Conservation (phyloP, 2,888 invertebrate genomes). For the Megastigmus dorsalis region DNA sequence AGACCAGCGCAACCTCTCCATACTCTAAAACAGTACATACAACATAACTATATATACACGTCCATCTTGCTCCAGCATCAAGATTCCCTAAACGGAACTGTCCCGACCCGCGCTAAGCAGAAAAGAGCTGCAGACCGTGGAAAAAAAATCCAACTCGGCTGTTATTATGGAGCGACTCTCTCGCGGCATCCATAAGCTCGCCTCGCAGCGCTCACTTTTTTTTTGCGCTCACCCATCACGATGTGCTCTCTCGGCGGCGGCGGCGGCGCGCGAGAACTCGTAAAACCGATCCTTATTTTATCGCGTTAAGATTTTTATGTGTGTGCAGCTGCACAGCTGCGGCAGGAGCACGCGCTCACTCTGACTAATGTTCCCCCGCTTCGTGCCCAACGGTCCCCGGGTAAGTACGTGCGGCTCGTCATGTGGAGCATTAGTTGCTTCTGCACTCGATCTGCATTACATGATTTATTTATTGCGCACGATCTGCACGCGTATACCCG, state of each 20-base stretch:
- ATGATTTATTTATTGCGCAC: slow-evolving; percentile 14
- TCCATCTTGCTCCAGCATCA: too few relatives aligned
- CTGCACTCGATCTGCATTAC: slow-evolving; percentile 35
- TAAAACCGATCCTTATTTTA: slow-evolving; percentile 45
- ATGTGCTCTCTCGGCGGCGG: slow-evolving; percentile 8
- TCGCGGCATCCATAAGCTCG: slow-evolving; percentile 50
- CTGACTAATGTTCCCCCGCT: slow-evolving; percentile 42
- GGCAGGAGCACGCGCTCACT: too few relatives aligned
- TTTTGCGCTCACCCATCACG: slow-evolving; percentile 13
- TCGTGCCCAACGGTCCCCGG: neutral
- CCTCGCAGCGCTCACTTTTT: too few relatives aligned
- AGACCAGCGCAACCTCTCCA: too few relatives aligned
- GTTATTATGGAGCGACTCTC: slow-evolving; percentile 13
- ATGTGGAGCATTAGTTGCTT: neutral
- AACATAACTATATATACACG: too few relatives aligned
- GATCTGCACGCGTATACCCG: neutral
- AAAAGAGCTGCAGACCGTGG: too few relatives aligned
- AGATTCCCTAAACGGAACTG: slow-evolving; percentile 73
- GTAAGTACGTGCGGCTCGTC: neutral
- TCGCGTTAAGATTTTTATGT: slow-evolving; percentile 46
- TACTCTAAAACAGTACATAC: too few relatives aligned
- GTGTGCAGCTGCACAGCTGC: slow-evolving; percentile 42
- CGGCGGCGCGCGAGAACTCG: slow-evolving; percentile 36
- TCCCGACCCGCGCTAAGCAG: slow-evolving; percentile 54
- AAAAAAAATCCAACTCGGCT: slow-evolving; percentile 44